phyloP scores from a whole-genome alignment of 2,888 invertebrate species.

The Gymnosoma rotundatum region DNA sequence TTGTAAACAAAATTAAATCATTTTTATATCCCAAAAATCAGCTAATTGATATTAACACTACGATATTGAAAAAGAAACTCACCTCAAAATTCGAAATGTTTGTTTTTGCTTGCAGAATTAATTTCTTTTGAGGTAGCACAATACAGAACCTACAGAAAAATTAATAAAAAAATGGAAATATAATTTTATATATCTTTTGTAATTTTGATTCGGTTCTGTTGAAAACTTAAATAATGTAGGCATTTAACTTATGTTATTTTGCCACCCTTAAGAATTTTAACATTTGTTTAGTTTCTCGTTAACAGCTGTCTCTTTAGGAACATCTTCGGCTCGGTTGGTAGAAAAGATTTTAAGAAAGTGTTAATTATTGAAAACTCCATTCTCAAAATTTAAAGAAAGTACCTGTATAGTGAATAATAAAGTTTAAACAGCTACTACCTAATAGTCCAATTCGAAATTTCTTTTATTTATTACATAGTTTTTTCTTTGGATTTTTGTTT shows the following conservation, averaged over 20 bases:
- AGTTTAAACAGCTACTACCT: background rate
- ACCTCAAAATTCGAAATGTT: too few relatives aligned
- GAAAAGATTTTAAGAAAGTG: background rate
- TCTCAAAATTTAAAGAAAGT: background rate
- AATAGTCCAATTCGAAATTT: background rate
- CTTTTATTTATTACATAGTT: slow-evolving; percentile 15
- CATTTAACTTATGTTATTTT: background rate
- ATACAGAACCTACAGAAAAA: too few relatives aligned
- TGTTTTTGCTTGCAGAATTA: too few relatives aligned
- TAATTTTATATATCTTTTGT: too few relatives aligned
- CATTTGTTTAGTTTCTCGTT: slow-evolving; percentile 13
- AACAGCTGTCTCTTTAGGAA: slow-evolving; percentile 41
- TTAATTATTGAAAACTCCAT: background rate
- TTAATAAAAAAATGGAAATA: too few relatives aligned
- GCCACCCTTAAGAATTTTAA: background rate
- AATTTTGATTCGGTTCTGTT: too few relatives aligned
- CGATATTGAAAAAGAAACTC: too few relatives aligned
- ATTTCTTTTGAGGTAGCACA: too few relatives aligned
- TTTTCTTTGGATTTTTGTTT: background rate
- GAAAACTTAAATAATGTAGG: background rate
- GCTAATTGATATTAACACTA: too few relatives aligned
- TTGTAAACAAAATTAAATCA: too few relatives aligned
- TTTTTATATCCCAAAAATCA: too few relatives aligned
- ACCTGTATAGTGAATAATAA: background rate
- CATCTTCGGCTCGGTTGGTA: slow-evolving; percentile 21